Percentiles rank a stretch among this genome's conserved stretches.
phyloP scores from a whole-genome alignment of 1,140 invertebrate species.

The Vollenhovia emeryi region DNA sequence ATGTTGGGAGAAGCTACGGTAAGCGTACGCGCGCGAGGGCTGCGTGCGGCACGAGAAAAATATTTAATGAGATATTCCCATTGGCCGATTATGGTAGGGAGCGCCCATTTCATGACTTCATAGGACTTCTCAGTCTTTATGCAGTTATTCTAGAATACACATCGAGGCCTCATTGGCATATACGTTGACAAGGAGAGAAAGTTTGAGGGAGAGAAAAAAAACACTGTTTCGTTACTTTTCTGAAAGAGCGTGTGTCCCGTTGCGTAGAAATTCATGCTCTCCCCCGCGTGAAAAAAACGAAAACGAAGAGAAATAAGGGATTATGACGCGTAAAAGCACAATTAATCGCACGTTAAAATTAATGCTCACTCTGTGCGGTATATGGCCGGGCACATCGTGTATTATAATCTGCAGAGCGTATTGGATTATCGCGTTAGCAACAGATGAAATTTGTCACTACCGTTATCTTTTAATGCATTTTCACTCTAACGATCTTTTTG shows the following conservation, averaged over 20 bases:
- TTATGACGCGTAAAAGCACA: conserved; percentile 33
- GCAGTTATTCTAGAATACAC: conserved; percentile 1
- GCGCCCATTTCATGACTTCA: not conserved
- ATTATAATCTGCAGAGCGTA: conserved; percentile 36
- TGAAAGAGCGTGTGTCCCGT: not conserved
- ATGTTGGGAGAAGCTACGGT: not conserved
- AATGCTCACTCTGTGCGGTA: conserved; percentile 28
- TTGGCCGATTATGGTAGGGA: conserved; percentile 1
- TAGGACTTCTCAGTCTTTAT: not conserved
- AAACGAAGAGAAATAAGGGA: not conserved
- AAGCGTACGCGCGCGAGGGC: not conserved
- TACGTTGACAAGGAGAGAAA: not conserved
- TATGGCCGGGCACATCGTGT: conserved; percentile 28
- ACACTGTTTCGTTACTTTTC: not conserved
- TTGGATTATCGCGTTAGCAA: conserved; percentile 44
- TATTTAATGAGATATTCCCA: conserved; percentile 40
- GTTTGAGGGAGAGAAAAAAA: not conserved
- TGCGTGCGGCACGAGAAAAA: not conserved
- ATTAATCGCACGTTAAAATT: conserved; percentile 45
- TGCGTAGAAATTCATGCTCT: not conserved
- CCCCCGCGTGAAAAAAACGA: not conserved
- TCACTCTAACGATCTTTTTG: conserved; percentile 12
- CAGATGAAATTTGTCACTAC: conserved; percentile 35
- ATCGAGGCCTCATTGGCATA: conserved; percentile 1
- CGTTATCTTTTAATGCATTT: conserved; percentile 35